Evolutionary conservation across 53 echinoderm and acorn worm species (phyloP).

Genomic region (Henricia sp.): DNA sequence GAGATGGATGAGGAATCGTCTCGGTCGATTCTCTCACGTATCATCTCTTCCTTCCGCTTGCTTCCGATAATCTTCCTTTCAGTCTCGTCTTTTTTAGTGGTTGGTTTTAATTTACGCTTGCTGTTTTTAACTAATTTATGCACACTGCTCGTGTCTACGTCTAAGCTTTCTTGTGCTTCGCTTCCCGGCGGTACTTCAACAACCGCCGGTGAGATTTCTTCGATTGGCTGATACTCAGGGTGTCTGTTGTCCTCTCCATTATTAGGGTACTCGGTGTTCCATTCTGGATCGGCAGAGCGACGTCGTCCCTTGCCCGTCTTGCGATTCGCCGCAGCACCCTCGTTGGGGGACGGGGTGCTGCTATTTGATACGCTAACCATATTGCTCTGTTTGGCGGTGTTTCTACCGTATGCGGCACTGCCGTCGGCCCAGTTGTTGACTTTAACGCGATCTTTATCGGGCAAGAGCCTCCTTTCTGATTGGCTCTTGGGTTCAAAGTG

Average conservation of each 20-base stretch:
- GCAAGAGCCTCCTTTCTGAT: constrained; percentile 63
- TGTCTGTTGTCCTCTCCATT: constrained; percentile 54
- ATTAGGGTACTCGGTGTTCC: constrained; percentile 19
- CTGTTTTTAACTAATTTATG: constrained; percentile 46
- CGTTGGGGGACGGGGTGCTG: constrained; percentile 18
- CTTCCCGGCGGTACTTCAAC: constrained; percentile 15
- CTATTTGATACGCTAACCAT: constrained; percentile 25
- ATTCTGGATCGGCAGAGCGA: constrained; percentile 45
- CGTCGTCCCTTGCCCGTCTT: constrained; percentile 39
- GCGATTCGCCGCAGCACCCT: neutral
- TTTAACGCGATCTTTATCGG: constrained; percentile 64
- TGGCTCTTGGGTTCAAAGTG: constrained; percentile 65
- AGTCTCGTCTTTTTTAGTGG: constrained; percentile 42
- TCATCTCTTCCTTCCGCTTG: constrained; percentile 71
- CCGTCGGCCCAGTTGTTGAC: constrained; percentile 57
- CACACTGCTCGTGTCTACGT: constrained; percentile 44
- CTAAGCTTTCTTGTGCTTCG: constrained; percentile 48
- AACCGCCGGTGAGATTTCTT: constrained; percentile 14
- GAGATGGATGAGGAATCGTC: constrained; percentile 98
- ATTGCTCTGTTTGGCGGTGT: constrained; percentile 59
- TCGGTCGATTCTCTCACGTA: constrained; percentile 57
- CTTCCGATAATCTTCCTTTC: constrained; percentile 60
- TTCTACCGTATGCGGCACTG: constrained; percentile 19
- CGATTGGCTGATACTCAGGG: constrained; percentile 27
- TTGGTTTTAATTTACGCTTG: constrained; percentile 71